Percentiles rank a stretch among this genome's conserved stretches.
These are phyloP conservation scores for Podocnemis expansa DNA, from an alignment of 2,113 vertebrate genomes.

Conservation along the genomic window DNA sequence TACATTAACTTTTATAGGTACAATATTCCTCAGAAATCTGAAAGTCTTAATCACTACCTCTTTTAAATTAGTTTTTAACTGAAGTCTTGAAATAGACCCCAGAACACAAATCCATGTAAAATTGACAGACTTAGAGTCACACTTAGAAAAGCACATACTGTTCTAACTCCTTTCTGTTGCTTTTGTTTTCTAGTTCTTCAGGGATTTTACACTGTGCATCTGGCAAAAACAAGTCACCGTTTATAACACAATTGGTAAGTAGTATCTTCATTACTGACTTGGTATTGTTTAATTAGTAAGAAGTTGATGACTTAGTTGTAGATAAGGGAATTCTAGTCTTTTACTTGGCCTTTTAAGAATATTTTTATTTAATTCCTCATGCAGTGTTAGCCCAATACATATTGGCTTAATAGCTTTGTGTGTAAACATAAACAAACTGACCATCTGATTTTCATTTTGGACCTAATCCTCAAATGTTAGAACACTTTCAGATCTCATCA, in stretches of 20 bases:
- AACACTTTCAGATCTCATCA: too few species aligned
- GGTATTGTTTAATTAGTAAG: constrained; percentile 3
- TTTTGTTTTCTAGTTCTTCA: constrained; percentile 49
- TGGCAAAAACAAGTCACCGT: background rate
- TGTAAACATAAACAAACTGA: too few species aligned
- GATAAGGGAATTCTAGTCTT: background rate
- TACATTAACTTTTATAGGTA: background rate
- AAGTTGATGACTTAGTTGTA: background rate
- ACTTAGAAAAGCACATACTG: background rate
- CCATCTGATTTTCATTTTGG: too few species aligned
- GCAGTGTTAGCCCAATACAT: background rate
- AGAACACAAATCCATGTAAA: constrained; percentile 40
- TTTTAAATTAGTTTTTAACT: background rate
- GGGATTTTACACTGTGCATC: constrained; percentile 11
- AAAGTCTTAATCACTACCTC: background rate
- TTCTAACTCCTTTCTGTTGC: constrained; percentile 42
- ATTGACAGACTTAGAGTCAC: constrained; percentile 28
- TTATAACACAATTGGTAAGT: constrained; percentile 20
- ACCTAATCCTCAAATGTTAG: too few species aligned
- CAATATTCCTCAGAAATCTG: constrained; percentile 23
- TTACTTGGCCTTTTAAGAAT: background rate
- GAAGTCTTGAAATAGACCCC: constrained; percentile 5
- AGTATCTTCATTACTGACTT: background rate
- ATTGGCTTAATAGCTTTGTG: background rate
- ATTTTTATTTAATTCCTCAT: background rate